These are phyloP conservation scores for Labeo rohita DNA, from an alignment of 2,113 vertebrate genomes.

Conservation along the genomic window DNA sequence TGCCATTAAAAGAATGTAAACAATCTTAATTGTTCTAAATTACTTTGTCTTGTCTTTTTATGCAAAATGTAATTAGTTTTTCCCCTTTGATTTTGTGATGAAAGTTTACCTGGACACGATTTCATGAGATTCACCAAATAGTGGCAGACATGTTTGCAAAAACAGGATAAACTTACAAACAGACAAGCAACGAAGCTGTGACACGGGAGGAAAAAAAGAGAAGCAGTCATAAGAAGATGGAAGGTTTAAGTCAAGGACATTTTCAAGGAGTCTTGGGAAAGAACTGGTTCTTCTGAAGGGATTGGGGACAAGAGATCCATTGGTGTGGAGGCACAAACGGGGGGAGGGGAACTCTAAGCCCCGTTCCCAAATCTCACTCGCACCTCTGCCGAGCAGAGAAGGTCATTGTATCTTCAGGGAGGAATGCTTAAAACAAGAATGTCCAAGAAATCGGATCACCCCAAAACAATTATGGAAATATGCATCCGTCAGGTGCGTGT, in stretches of 20 bases:
- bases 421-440: conserved; percentile 59
- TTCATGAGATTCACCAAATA: neutral
- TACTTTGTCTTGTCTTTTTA: neutral
- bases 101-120: neutral
- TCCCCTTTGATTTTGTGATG: neutral
- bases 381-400: conserved; percentile 61
- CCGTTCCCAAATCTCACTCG: conserved; percentile 51
- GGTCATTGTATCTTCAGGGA: conserved; percentile 60
- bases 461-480: conserved; percentile 58
- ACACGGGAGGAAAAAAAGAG: conserved; percentile 66
- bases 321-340: conserved; percentile 25
- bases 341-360: conserved; percentile 26
- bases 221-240: conserved; percentile 64
- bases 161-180: neutral
- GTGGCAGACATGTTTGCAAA: neutral
- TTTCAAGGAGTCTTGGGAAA: conserved; percentile 60
- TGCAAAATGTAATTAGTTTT: neutral
- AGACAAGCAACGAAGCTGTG: conserved; percentile 42
- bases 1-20: neutral
- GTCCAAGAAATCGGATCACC: conserved; percentile 57
- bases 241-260: conserved; percentile 66
- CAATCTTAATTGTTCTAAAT: neutral
- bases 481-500: conserved; percentile 41
- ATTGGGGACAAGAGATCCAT: conserved; percentile 58
- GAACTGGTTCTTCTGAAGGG: conserved; percentile 57